These are phyloP conservation scores for Chloroceryle inda DNA, from an alignment of 2,797 vertebrate genomes.

Conservation along the genomic window DNA sequence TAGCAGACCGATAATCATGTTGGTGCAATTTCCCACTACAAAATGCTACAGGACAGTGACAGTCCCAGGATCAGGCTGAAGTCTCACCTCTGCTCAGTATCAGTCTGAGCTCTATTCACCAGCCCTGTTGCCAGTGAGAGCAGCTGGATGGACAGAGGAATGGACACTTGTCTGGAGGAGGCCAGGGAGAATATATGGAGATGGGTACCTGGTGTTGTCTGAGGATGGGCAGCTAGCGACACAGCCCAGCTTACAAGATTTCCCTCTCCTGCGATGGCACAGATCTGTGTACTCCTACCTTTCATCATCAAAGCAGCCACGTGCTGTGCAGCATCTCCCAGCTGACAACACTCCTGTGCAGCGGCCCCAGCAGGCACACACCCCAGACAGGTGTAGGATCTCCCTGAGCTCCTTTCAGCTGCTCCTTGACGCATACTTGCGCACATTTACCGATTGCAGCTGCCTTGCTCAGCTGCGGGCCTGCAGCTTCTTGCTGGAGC, in stretches of 20 bases:
- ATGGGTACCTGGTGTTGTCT: accelerated
- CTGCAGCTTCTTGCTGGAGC: accelerated
- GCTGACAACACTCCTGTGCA: not conserved
- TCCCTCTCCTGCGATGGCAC: not conserved
- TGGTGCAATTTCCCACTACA: not conserved
- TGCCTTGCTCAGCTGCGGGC: not conserved
- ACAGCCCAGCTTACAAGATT: not conserved
- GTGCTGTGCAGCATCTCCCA: not conserved
- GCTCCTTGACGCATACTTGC: accelerated
- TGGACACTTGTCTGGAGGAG: accelerated
- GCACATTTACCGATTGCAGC: accelerated
- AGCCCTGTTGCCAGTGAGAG: not conserved
- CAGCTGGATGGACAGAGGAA: accelerated
- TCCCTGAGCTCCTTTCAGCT: not conserved
- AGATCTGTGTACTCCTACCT: not conserved
- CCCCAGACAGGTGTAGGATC: not conserved
- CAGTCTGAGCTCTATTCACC: not conserved
- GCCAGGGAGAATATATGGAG: accelerated
- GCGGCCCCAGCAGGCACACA: accelerated
- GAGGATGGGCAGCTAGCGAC: not conserved
- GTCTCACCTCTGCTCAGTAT: not conserved
- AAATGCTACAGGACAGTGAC: not conserved
- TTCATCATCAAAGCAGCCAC: not conserved
- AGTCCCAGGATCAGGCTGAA: not conserved
- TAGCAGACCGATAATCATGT: not conserved